Base-by-base conservation (phyloP, 2,888 invertebrate species). In the Tachina fera region DNA sequence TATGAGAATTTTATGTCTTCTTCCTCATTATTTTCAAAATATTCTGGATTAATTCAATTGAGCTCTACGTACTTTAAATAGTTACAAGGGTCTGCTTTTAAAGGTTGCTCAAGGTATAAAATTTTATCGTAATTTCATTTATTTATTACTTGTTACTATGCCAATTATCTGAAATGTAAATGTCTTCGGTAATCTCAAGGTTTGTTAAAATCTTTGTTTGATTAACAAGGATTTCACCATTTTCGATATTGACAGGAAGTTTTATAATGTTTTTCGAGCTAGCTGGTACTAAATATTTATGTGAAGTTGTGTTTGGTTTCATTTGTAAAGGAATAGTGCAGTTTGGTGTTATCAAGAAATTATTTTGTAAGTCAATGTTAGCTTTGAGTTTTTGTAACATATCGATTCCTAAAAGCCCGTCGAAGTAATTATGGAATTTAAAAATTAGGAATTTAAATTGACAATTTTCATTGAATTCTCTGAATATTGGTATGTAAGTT, bases 391-490 rank as follows among this genome's bases (percentile, higher is more conserved):
- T 31, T 31, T 31, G 31, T 31, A 31, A 31, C 31, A 31, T 31
- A 31, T 31, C 31, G 31, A 31, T 31, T 31, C 31, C 31, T 31
- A 41, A 70, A 70, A 70, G 22, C 53, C 53, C 9, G 53, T 31
- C 31, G 31, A 31, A 31, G 31, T 31, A 31, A 31, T 31, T 31
- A 31, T 4, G 31, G 31, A 31, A 31, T 31, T 31, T 31, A 31
- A 31, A 70, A 13, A 70, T 51, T 51, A 70, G 14, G 19, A 70
- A 70, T 56, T 13, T 3, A 9, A 71, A 53, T 10, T 49, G 49
- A 31, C 71, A 56, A 22, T 53, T 41, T 71, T 71, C 71, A n/a
- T 41, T 74, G 39, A 74, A 74, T 60, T 74, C 74, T 31, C 11
- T 60, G 47, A 74, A 74, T 22, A 45, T 60, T 13, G 72, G 72